A percentile compares a stretch with the other conserved stretches of the same genome.
These are phyloP conservation scores for Mythimna vitellina DNA, from an alignment of 2,888 invertebrate genomes.

Conservation along the genomic window DNA sequence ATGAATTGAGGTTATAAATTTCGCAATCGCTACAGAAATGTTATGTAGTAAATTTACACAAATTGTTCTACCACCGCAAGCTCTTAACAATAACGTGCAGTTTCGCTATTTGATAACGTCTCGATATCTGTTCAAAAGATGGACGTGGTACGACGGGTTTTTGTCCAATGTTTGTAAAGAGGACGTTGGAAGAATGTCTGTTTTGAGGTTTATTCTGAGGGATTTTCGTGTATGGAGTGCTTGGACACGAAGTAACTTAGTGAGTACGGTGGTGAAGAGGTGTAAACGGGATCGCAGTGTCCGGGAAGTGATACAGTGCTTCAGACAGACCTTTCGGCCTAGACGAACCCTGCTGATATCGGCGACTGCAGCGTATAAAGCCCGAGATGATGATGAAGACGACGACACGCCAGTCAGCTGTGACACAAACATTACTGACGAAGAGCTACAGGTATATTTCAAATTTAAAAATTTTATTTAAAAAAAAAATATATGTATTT, in stretches of 20 bases:
- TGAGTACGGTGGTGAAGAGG: slow-evolving; percentile 79
- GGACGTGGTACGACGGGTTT: slow-evolving; percentile 68
- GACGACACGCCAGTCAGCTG: slow-evolving; percentile 68
- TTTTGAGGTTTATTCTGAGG: slow-evolving; percentile 77
- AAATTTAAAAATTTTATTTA: not conserved
- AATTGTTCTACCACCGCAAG: slow-evolving; percentile 71
- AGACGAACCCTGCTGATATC: slow-evolving; percentile 80
- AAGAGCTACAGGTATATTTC: slow-evolving; percentile 81
- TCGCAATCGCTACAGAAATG: slow-evolving; percentile 79
- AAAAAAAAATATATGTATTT: not conserved
- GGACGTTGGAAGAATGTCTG: slow-evolving; percentile 74
- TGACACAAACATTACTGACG: slow-evolving; percentile 79
- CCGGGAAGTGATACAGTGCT: slow-evolving; percentile 81
- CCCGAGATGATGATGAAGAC: slow-evolving; percentile 65
- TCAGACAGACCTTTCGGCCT: slow-evolving; percentile 81
- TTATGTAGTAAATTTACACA: slow-evolving; percentile 79
- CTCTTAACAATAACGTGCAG: slow-evolving; percentile 66
- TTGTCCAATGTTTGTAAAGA: slow-evolving; percentile 63
- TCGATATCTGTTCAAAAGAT: slow-evolving; percentile 71
- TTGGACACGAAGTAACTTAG: slow-evolving; percentile 79
- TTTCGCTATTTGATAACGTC: slow-evolving; percentile 67
- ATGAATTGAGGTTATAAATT: slow-evolving; percentile 78
- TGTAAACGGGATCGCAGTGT: slow-evolving; percentile 81
- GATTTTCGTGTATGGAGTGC: slow-evolving; percentile 82
- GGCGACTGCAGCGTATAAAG: slow-evolving; percentile 83